Base-by-base conservation (phyloP, 2,113 vertebrate species). In the Syngnathoides biaculeatus region DNA sequence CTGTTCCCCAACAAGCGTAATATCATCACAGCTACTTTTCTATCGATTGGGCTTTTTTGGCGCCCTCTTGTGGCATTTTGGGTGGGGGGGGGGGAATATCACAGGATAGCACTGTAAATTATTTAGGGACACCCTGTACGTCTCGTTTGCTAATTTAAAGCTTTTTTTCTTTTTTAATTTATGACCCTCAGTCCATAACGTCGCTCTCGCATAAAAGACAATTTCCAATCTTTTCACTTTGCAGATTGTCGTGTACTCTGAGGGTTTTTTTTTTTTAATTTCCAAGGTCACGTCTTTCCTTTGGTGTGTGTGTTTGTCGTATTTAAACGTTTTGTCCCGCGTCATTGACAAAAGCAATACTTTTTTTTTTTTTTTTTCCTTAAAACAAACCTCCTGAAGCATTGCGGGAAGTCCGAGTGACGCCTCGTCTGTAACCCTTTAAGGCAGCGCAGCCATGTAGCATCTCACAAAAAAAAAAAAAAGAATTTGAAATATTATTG, bases 101-200 rank as follows among this genome's bases (percentile, higher is more conserved):
- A 6, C 2, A 35, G 30, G 30, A 6, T 6, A 35, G 6, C 4
- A 35, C 71, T 40, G 73, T 3, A 15, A 22, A 30, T 30, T 57
- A 8, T 57, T 30, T 27, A 8, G 14, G 55, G 55, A 15, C 26
- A 27, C 55, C 15, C 26, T 57, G 53, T 90, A 77, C 73, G 74
- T 86, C 77, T 83, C 72, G 75, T 73, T 79, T 84, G 81, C 82
- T 82, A 81, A 89, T 86, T 87, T 84, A 82, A 88, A 89, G 72
- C 79, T 22, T 52, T 52, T 0, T 52, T 81, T 87, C 72, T 83
- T n/a, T 73, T 61, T 82, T 87, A 88, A 89, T 91, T 92, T 90
- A 90, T 89, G 82, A 66, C 76, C 80, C 77, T 62, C 62, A 63
- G 74, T 66, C 45, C 72, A 56, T 80, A 3, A 65, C 77, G 71